Conservation (phyloP, 2,888 invertebrate genomes). For the Scaptomyza parva region DNA sequence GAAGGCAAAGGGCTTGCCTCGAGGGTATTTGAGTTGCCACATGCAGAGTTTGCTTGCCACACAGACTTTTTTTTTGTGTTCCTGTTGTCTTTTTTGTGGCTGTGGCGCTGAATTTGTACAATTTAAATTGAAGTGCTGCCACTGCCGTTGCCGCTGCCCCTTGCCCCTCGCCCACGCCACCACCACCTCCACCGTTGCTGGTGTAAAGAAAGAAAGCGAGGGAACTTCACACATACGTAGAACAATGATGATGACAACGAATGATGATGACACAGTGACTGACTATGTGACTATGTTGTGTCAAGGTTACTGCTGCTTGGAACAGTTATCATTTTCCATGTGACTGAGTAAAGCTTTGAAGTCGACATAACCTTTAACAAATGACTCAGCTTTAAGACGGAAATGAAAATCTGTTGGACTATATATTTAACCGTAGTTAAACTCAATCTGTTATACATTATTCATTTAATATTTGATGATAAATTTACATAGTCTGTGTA, state of each 20-base stretch:
- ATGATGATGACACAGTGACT: constrained; percentile 15
- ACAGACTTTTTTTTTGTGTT: background rate
- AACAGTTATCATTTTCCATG: constrained; percentile 13
- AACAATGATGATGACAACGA: constrained; percentile 35
- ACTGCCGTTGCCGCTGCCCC: background rate
- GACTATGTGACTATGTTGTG: constrained; percentile 12
- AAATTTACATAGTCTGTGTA: background rate
- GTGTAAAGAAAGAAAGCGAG: constrained; percentile 29
- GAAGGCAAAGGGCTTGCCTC: constrained; percentile 51
- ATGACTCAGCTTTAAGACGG: too few species aligned
- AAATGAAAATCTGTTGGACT: background rate
- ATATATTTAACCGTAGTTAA: background rate
- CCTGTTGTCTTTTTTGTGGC: constrained; percentile 26
- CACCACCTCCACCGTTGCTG: background rate
- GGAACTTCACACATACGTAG: constrained; percentile 8
- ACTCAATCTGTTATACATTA: background rate
- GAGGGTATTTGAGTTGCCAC: constrained; percentile 45
- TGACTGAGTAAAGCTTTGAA: background rate
- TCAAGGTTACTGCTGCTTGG: constrained; percentile 27
- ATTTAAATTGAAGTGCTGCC: constrained; percentile 72
- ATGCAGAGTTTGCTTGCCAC: constrained; percentile 54
- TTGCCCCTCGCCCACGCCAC: too few species aligned
- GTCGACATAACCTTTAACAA: background rate
- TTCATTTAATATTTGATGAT: background rate
- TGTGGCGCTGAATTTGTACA: constrained; percentile 66